A percentile compares a stretch with the other conserved stretches of the same genome.
Conservation (phyloP, 2,888 invertebrate genomes). For the Arge pagana region DNA sequence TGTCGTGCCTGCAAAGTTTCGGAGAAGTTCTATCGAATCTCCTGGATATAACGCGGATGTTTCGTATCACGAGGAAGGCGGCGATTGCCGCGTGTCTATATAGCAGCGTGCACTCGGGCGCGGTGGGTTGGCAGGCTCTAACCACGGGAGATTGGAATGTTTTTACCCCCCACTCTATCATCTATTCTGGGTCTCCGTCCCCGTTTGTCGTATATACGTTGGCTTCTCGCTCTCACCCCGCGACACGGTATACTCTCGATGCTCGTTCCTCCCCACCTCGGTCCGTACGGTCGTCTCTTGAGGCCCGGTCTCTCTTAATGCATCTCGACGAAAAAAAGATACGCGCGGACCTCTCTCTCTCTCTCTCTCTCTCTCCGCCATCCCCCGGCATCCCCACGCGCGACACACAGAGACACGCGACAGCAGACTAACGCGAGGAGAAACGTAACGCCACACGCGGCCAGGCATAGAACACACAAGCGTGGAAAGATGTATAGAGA, state of each 20-base stretch:
- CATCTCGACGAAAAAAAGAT: conserved; percentile 43
- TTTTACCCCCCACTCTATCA: conserved; percentile 5
- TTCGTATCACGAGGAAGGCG: too few species aligned
- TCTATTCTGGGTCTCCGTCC: conserved; percentile 15
- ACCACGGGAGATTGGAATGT: conserved; percentile 54
- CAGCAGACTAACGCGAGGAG: too few species aligned
- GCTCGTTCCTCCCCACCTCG: not conserved
- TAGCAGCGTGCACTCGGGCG: conserved; percentile 17
- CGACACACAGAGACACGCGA: too few species aligned
- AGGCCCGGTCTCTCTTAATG: conserved; percentile 36
- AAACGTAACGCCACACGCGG: too few species aligned
- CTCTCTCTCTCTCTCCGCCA: conserved; percentile 24
- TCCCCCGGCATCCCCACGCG: conserved; percentile 25
- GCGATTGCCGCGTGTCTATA: too few species aligned
- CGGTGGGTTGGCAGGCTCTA: conserved; percentile 43
- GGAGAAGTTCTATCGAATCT: too few species aligned
- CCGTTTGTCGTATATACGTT: conserved; percentile 5
- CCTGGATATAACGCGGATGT: too few species aligned
- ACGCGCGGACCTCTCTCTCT: conserved; percentile 31
- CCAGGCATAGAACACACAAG: too few species aligned
- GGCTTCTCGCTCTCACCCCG: not conserved
- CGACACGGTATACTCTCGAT: conserved; percentile 1
- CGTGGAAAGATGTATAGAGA: too few species aligned
- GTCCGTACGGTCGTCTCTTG: conserved; percentile 2
- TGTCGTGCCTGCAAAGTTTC: too few species aligned